Base-by-base conservation (phyloP, 2,888 invertebrate species). In the Drosophila heteroneura region DNA sequence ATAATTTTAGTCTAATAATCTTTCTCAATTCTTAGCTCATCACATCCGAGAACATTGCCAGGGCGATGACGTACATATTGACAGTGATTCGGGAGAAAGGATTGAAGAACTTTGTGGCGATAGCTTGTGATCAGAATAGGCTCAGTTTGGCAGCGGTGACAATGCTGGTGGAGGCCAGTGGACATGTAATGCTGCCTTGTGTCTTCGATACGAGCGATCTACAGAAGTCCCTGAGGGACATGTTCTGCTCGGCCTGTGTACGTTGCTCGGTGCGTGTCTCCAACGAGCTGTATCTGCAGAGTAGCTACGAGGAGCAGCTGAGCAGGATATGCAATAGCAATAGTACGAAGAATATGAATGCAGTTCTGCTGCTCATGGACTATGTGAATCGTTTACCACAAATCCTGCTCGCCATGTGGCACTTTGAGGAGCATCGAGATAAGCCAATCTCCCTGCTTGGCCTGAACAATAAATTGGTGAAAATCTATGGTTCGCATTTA, bases 321-420 rank as follows among this genome's bases (percentile, higher is more conserved):
- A 63, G 54, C 53, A 33, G 19, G 0, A 69, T 79, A 9, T 66
- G 73, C 60, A 61, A 56, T 26, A 57, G 59, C 30, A 79, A 81
- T 7, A 57, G 16, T 1, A 63, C 78, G 0, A 79, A 77, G 22
- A 70, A 79, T 6, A 41, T 69, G 47, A 73, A 61, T n/a, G 79
- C 73, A 14, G 39, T 60, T 7, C 2, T 49, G 10, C 35, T 72
- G 32, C 37, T 81, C 5, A 59, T 70, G 62, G 78, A 81, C 33
- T 77, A 77, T 64, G 77, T 73, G 3, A 77, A 69, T 26, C 73
- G 59, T 1, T 22, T 81, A 22, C 59, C 79, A 0, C 63, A 66
- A 14, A 61, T 79, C 10, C 22, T 81, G 28, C 39, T 59, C 10
- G 22, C 44, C 1, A 81, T 79, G 79, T 79, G 81, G 81, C 63